Conservation (phyloP, 2,797 vertebrate species). For the Delichon dasypus region DNA sequence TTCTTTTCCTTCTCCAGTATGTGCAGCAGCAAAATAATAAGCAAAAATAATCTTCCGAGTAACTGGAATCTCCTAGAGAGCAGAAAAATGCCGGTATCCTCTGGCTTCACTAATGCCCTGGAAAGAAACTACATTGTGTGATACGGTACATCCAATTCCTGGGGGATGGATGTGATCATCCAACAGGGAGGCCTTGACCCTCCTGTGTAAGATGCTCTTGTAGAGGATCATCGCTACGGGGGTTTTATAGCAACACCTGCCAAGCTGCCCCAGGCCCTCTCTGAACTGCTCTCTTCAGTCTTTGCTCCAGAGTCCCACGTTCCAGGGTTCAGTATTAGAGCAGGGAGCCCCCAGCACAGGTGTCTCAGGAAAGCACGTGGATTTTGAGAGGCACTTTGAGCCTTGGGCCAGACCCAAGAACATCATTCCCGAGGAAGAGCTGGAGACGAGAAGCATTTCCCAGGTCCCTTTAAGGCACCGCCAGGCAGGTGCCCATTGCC, state of each 20-base stretch:
- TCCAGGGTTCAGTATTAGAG: rapidly evolving
- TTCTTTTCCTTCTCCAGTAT: neutral
- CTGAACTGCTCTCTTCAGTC: rapidly evolving
- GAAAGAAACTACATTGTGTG: neutral
- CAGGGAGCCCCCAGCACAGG: neutral
- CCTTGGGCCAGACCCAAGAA: neutral
- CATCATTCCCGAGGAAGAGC: neutral
- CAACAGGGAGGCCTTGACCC: neutral
- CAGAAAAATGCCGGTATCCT: neutral
- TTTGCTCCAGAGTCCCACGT: rapidly evolving
- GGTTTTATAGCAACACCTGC: neutral
- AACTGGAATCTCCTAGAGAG: neutral
- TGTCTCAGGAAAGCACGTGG: neutral
- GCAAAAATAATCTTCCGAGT: neutral
- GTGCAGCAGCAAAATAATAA: neutral
- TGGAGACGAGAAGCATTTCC: rapidly evolving
- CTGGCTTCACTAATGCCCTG: neutral
- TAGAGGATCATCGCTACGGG: neutral
- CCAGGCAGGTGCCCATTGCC: neutral
- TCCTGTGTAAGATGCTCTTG: neutral
- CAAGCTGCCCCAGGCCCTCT: neutral
- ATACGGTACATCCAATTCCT: neutral
- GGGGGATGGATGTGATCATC: neutral
- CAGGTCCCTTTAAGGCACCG: neutral
- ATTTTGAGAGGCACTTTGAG: neutral